Base-by-base conservation (phyloP, 2,888 invertebrate genomes). In the Anthophora plumipes region DNA sequence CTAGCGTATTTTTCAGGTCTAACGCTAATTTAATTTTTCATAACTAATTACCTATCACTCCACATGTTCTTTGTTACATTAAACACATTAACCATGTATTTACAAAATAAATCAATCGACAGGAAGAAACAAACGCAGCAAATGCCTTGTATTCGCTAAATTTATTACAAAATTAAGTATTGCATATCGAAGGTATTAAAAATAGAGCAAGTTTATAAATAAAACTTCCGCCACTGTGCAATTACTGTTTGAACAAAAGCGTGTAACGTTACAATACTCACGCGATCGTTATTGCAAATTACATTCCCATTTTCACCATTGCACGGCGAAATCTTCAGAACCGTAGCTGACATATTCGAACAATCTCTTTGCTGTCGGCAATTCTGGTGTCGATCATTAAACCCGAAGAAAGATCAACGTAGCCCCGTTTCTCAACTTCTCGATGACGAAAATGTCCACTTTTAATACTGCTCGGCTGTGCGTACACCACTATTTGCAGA, bases 261-360 rank as follows among this genome's bases (percentile, higher is more conserved):
- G 14, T n/a, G 14, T 12, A 12, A 64, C 14, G 17, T 8, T 11
- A 7, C 37, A 14, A 48, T 74, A 84, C 84, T 84, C 69, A 82
- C 78, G n/a, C 66, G 74, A 55, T 75, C 61, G 12, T 75, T 84
- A 12, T 84, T 77, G 57, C 17, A 46, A 57, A 48, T 22, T 43
- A 64, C 22, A 37, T 66, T 72, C n/a, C 66, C 78, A 37, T 82
- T 80, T 9, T 61, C 70, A 9, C 22, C 37, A 31, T 41, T 69
- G 20, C 46, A 46, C 37, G 41, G 20, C 20, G 77, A 43, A 31
- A 84, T 77, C 31, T 81, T 84, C 17, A 77, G 60, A 64, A 84
- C 84, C 8, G 66, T 72, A 43, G 84, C 64, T n/a, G 84, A 78
- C 84, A 84, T 84, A 22, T 61, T 77, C 37, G 17, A 43, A n/a